These are phyloP conservation scores for Perizoma affinitatum DNA, from an alignment of 2,888 invertebrate genomes.

Conservation along the genomic window DNA sequence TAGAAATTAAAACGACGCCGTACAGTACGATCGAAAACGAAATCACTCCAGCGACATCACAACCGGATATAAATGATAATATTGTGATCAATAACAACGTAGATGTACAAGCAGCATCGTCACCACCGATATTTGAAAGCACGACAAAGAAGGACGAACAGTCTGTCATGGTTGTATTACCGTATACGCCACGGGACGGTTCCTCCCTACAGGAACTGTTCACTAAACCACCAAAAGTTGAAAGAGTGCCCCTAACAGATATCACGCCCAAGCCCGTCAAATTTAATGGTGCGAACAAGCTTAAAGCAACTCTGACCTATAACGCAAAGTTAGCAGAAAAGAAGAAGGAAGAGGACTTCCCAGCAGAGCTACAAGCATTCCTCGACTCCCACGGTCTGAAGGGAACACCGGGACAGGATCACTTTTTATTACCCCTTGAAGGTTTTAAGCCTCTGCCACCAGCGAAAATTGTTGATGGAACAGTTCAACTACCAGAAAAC, in stretches of 20 bases:
- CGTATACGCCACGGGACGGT: constrained; percentile 84
- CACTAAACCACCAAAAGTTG: constrained; percentile 86
- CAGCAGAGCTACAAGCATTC: constrained; percentile 71
- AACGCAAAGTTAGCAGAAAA: constrained; percentile 54
- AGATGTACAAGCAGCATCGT: constrained; percentile 38
- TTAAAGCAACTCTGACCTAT: constrained; percentile 51
- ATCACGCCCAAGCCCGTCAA: constrained; percentile 57
- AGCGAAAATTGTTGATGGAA: constrained; percentile 66
- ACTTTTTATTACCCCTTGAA: constrained; percentile 72
- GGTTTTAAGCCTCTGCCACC: constrained; percentile 78
- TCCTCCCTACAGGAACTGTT: constrained; percentile 86
- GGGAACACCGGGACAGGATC: constrained; percentile 66
- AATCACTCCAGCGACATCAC: constrained; percentile 47
- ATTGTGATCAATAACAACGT: constrained; percentile 40
- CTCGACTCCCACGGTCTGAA: constrained; percentile 71
- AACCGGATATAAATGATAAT: constrained; percentile 43
- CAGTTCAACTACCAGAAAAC: constrained; percentile 73
- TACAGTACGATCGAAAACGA: constrained; percentile 59
- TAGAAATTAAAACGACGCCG: constrained; percentile 45
- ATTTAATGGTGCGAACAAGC: constrained; percentile 46
- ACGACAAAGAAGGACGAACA: constrained; percentile 60
- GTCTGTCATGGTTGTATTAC: constrained; percentile 87
- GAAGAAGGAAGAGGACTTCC: constrained; percentile 55
- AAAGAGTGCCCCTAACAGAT: constrained; percentile 74
- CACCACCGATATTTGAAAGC: constrained; percentile 50